Conservation (phyloP, 2,797 vertebrate species). For the Meda fulgida region DNA sequence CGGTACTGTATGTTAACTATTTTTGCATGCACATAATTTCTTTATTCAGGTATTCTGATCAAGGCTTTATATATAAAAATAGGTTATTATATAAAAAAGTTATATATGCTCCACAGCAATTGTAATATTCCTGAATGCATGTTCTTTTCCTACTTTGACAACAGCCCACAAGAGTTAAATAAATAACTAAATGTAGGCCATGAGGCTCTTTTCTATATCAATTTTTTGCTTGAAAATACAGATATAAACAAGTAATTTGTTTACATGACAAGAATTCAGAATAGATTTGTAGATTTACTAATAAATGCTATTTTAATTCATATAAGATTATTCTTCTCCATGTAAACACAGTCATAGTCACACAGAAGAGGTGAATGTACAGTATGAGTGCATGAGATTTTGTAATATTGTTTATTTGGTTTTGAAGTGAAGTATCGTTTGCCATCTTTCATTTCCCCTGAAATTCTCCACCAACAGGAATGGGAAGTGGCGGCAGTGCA, state of each 20-base stretch:
- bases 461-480: slow-evolving; percentile 79
- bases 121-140: neutral
- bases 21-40: neutral
- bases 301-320: neutral
- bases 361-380: neutral
- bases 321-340: neutral
- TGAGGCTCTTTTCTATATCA: neutral
- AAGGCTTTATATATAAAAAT: neutral
- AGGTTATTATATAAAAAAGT: neutral
- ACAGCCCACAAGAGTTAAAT: neutral
- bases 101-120: neutral
- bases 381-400: neutral
- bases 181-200: neutral
- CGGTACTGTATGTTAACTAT: neutral
- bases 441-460: slow-evolving; percentile 7
- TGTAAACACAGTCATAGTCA: neutral
- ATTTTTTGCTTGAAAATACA: neutral
- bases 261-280: neutral
- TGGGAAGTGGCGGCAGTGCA: slow-evolving; percentile 96
- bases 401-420: neutral
- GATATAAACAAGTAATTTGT: neutral
- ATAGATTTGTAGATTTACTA: neutral
- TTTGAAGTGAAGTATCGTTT: slow-evolving; percentile 12
- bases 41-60: neutral
- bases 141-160: neutral